phyloP scores from a whole-genome alignment of 2,113 vertebrate genomes.

The Hippocampus abdominalis region DNA sequence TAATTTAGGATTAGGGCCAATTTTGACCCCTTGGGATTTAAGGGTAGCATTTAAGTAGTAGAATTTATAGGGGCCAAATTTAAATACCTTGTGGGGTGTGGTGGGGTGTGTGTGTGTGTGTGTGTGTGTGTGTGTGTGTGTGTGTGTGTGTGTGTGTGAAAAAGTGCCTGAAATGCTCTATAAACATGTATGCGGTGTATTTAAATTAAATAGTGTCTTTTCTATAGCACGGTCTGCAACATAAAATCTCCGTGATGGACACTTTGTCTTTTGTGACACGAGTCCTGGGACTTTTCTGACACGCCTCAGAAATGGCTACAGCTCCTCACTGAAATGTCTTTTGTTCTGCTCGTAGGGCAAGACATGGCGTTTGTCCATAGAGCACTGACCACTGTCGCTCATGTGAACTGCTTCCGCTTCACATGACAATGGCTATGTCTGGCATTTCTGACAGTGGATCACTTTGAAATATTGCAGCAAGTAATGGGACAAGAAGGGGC shows the following conservation, averaged over 20 bases:
- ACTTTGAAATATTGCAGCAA: constrained; percentile 4
- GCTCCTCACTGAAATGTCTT: background rate
- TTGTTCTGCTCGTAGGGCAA: background rate
- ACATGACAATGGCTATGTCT: constrained; percentile 8
- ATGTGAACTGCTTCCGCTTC: background rate
- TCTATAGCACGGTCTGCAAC: background rate
- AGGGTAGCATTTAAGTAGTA: too few species aligned
- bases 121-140: accelerated
- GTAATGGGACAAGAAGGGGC: constrained; percentile 10
- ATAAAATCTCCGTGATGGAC: background rate
- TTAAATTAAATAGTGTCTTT: too few species aligned
- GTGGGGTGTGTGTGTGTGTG: too few species aligned
- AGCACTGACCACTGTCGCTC: background rate
- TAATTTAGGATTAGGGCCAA: too few species aligned
- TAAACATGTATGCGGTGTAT: too few species aligned
- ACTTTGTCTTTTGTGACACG: background rate
- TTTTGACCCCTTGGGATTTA: too few species aligned
- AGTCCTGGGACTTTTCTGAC: background rate
- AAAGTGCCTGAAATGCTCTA: too few species aligned
- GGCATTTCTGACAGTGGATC: constrained; percentile 11
- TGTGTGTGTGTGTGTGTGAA: accelerated
- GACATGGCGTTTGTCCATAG: background rate
- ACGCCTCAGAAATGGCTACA: background rate
- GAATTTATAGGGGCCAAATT: too few species aligned
- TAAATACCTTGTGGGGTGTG: too few species aligned